Evolutionary conservation across 2,888 invertebrate species (phyloP), one percentile per base, ranked within the genome.

Genomic region (Caenorhabditis wallacei): DNA sequence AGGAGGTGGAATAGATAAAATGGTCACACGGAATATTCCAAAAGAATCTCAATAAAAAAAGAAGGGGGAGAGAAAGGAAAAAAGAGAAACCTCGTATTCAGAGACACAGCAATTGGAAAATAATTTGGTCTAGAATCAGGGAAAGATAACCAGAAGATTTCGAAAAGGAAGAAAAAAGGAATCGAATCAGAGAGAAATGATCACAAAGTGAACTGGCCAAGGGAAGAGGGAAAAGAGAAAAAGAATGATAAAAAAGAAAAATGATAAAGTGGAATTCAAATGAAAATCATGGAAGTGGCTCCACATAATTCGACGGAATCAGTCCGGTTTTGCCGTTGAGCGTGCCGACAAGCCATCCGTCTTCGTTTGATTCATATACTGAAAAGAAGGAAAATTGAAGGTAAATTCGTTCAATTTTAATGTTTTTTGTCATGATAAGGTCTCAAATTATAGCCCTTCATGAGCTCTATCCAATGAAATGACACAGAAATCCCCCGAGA

Each of bases 311-410:
- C 43, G 89, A 88, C 10, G 91, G 91, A 20, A 91, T 89, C 43
- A 91, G 85, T 3, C 91, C 91, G 10, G 91, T 91, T 68, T 89
- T 89, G 18, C 91, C 91, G 79, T 92, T 92, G 88, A 98, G 94
- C 70, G 96, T 95, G 86, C 98, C 98, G 93, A 97, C 96, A 91
- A 98, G 94, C 98, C 98, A 98, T 89, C 98, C 98, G 22, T 97
- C 97, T 93, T 98, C 98, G 92, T 95, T 95, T 26, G 97, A 97
- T 88, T 95, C 94, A 91, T 95, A 95, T 81, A 96, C 96, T 96
- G 93, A 66, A 94, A 82, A 48, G 3, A 48, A 48, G 7, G 46
- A 48, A 8, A 30, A 3, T 8, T 5, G 30, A 30, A 30, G 30
- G 8, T 3, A 8, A 30, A 30, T 30, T 5, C 30, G n/a, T n/a